Evolutionary conservation across 2,113 vertebrate genomes (phyloP), one percentile per base, ranked within the genome.

Genomic region (Peromyscus maniculatus): DNA sequence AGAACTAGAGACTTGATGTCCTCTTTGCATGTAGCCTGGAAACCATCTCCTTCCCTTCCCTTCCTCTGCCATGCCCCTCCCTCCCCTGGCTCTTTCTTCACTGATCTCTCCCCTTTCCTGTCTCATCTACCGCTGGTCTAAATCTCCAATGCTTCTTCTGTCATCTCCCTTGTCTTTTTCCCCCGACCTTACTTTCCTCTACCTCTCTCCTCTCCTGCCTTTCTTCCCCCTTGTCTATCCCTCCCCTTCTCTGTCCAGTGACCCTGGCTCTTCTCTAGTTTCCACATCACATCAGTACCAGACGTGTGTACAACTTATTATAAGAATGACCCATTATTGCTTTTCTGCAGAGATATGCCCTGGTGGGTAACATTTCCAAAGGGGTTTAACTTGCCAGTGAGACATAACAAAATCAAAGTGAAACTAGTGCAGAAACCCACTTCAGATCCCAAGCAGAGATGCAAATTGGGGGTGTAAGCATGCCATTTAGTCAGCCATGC

Each of bases 401-500:
- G 49, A 96, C 97, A 94, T 86, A 94, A 74, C 59, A 91, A 55
- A 83, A 89, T 4, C 92, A 74, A 93, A 95, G 52, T 82, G 46
- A 96, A 97, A 93, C 66, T 90, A 62, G 87, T 93, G 95, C 69
- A 69, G 89, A 82, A 49, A 96, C 78, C 77, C 67, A 96, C 77
- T 96, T 97, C 89, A 31, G 87, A 97, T 94, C 89, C 92, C 87
- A 97, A 96, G 86, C 82, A 90, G 89, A 96, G 94, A 97, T 91
- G 96, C 94, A 97, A 96, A 97, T 97, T 96, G 96, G 96, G 97
- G 98, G 97, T 94, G 87, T 96, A 97, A 93, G 86, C 97, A 96
- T 96, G 79, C 97, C 95, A 94, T 97, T 97, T 97, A 98, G 95
- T 97, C 96, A 98, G 96, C 97, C 98, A 97, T 97, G 93, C 91